Evolutionary conservation across 2,113 vertebrate genomes (phyloP).

Genomic region (Natator depressus): DNA sequence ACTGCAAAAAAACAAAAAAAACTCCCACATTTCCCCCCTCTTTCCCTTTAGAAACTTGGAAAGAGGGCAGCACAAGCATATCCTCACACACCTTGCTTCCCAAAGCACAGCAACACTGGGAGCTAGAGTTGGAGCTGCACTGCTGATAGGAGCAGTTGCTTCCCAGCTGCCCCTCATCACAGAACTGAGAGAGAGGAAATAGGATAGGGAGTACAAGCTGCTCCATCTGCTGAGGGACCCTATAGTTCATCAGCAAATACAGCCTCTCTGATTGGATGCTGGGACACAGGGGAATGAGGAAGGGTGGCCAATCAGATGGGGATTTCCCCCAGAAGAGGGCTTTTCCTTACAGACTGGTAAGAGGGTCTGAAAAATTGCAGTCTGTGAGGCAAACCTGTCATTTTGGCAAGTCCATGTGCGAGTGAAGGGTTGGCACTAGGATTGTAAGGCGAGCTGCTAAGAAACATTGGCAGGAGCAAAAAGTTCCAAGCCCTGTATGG

Average conservation of each 20-base stretch:
- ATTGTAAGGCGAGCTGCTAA: not conserved
- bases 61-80: not conserved
- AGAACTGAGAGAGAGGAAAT: not conserved
- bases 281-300: fast-evolving
- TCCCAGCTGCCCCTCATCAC: not conserved
- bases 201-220: fast-evolving
- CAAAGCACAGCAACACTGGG: fast-evolving
- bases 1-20: not conserved
- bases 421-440: not conserved
- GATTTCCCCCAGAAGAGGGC: not conserved
- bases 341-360: not conserved
- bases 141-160: not conserved
- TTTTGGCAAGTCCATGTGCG: fast-evolving
- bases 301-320: fast-evolving
- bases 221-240: fast-evolving
- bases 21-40: fast-evolving
- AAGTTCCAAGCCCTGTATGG: not conserved
- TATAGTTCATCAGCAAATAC: not conserved
- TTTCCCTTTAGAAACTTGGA: fast-evolving
- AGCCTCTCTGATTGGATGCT: not conserved
- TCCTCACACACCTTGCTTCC: fast-evolving
- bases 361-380: fast-evolving
- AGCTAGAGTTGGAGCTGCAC: not conserved
- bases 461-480: not conserved
- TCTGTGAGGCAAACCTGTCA: not conserved